Base-by-base conservation (phyloP, 1,140 invertebrate genomes). In the Brachionus angularis region DNA sequence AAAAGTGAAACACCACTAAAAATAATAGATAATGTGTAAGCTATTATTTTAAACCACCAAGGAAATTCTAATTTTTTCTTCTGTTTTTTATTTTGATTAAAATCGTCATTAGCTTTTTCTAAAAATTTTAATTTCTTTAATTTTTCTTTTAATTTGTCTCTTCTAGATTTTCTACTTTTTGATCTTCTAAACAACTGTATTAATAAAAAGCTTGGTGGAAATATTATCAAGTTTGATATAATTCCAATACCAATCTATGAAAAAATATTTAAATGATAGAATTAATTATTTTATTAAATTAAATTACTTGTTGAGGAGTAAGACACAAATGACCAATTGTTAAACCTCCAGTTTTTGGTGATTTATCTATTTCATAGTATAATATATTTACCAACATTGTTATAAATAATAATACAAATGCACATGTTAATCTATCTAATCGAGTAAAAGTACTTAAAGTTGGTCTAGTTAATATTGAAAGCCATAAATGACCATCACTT, bases 401-500 rank as follows among this genome's bases (percentile, higher is more conserved):
- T 2, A 84, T 75, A 53, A 81, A 85, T 3, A 86, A 77, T 14
- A 85, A 78, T 42, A 82, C 81, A 71, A 85, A 79, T 73, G 84
- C 85, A 61, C 83, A 84, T 5, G 83, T 83, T 12, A 85, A 79
- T 33, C 85, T 73, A 76, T 86, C 80, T 16, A 80, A 76, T 5
- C 81, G 74, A 14, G 79, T 85, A 73, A 85, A 85, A 31, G 84
- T 75, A 44, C 83, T 84, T 42, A 81, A 76, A 3, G 83, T 80
- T 14, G 84, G 84, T 34, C 84, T 74, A 33, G 83, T 78, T 73
- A 86, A 80, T 4, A 86, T 79, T 10, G 84, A 85, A 73, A 85
- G 84, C 85, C 85, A 86, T 7, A 86, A 75, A 75, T 86, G 85
- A 25, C 84, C 84, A 74, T 86, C 84, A 16, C 78, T 78, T 1